Base-by-base conservation (phyloP, 2,888 invertebrate genomes). In the Nasonovia ribisnigri region DNA sequence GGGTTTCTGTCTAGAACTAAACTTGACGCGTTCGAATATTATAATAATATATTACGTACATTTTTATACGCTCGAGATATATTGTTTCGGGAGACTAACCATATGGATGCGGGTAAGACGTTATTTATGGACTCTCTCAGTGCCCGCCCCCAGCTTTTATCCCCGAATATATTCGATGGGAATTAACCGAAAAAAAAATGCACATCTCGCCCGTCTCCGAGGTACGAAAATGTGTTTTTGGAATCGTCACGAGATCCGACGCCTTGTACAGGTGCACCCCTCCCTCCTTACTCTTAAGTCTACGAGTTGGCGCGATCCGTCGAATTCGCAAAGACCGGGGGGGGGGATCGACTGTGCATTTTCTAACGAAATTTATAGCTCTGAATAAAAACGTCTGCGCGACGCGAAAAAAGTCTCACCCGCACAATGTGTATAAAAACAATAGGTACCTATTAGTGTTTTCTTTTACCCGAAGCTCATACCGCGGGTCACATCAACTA, bases 151-250 rank as follows among this genome's bases (percentile, higher is more conserved):
- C 43, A 2, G 67, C 11, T 48, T 57, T 51, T 36, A 24, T 57
- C 16, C 26, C 36, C 24, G 16, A 57, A 26, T 57, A 26, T 57
- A 57, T 90, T 84, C 6, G 51, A 90, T 84, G 90, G 51, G 42
- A 90, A 90, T 90, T 84, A 26, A 51, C 77, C 77, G 42, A 77
- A 67, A 42, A 51, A 51, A 90, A 90, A 77, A n/a, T n/a, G 5
- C 51, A 86, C 46, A 46, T 46, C 46, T 13, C 29, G 46, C 86
- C 16, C 20, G 36, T 77, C 36, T 77, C 43, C 11, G 11, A 2
- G 24, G 13, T 54, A 16, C 16, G 16, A 60, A 46, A 60, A 60
- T 20, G 84, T 20, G 84, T 51, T 26, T 36, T 48, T 36, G 1
- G 10, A 88, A 57, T 57, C 54, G 29, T 10, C 88, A 16, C n/a